These are phyloP conservation scores for Drosophila lini DNA, from an alignment of 1,140 invertebrate genomes.

Conservation along the genomic window DNA sequence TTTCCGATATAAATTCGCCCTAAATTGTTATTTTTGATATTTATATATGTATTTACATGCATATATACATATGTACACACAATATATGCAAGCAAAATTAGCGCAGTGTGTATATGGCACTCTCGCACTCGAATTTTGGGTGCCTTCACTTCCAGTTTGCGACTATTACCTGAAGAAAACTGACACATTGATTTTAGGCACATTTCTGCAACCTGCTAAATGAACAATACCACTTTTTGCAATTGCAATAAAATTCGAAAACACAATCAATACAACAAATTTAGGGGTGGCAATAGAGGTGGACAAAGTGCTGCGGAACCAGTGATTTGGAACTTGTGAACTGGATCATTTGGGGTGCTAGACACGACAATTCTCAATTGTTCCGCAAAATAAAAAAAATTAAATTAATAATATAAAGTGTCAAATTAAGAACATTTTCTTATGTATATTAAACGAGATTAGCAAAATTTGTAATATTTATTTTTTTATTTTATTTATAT, in stretches of 20 bases:
- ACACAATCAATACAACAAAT: conserved; percentile 75
- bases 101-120: conserved; percentile 27
- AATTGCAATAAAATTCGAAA: conserved; percentile 67
- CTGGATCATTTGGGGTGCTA: not conserved
- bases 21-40: conserved; percentile 45
- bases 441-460: not conserved
- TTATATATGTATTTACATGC: conserved; percentile 11
- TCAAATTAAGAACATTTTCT: not conserved
- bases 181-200: conserved; percentile 40
- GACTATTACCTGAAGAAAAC: conserved; percentile 42
- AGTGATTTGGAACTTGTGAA: not conserved
- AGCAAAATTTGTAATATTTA: too few relatives aligned
- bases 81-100: conserved; percentile 32
- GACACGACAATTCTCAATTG: not conserved
- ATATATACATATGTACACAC: conserved; percentile 26
- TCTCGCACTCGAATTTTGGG: not conserved
- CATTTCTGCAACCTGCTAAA: conserved; percentile 41
- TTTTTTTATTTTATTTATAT: too few relatives aligned
- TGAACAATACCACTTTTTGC: conserved; percentile 57
- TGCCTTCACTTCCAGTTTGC: not conserved
- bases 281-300: conserved; percentile 44
- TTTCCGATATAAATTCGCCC: conserved; percentile 27
- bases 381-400: not conserved
- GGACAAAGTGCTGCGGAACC: not conserved
- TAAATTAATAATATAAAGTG: not conserved